phyloP scores from a whole-genome alignment of 1,140 invertebrate genomes.

The Trypoxylus dichotomus region DNA sequence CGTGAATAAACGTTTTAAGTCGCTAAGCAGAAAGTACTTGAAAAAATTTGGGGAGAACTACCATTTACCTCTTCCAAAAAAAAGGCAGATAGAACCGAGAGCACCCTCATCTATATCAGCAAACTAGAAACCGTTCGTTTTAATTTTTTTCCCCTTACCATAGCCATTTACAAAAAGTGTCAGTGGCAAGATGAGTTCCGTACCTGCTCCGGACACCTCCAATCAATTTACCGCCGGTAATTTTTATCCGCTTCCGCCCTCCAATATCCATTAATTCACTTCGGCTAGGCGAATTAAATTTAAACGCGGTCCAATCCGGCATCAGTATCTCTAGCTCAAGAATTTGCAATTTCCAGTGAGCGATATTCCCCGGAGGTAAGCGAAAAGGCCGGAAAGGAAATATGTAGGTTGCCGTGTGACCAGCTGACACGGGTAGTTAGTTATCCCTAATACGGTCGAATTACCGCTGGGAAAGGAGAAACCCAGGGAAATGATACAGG shows the following conservation, averaged over 20 bases:
- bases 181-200: background rate
- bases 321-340: background rate
- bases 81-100: too few species aligned
- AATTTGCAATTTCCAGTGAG: background rate
- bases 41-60: too few species aligned
- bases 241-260: background rate
- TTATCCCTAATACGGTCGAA: background rate
- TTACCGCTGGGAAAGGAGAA: too few species aligned
- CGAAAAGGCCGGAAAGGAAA: background rate
- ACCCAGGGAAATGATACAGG: too few species aligned
- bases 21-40: too few species aligned
- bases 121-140: too few species aligned
- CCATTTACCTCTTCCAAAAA: too few species aligned
- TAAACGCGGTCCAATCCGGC: background rate
- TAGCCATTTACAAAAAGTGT: too few species aligned
- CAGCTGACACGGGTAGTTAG: conserved; percentile 1
- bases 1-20: too few species aligned
- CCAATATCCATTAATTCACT: background rate
- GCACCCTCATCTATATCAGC: too few species aligned
- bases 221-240: background rate
- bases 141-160: too few species aligned
- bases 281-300: background rate
- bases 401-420: background rate
- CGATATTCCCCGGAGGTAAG: background rate
- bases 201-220: background rate